phyloP scores from a whole-genome alignment of 2,888 invertebrate species.

The Pseudococcus jackbeardsleyi region DNA sequence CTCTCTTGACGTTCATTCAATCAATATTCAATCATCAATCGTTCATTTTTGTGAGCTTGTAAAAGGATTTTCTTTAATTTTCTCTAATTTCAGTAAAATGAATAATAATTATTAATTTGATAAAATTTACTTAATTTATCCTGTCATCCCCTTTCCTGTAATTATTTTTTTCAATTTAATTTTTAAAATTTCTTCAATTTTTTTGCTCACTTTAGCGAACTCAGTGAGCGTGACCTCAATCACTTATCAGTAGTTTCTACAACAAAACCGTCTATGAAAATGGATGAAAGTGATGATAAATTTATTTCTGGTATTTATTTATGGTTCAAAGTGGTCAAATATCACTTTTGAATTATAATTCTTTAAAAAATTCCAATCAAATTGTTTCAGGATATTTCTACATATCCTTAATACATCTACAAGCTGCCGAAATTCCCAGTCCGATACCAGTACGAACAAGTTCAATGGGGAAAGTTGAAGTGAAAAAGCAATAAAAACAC shows the following conservation, averaged over 20 bases:
- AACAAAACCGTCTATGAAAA: background rate
- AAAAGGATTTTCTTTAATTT: no score
- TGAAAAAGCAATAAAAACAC: constrained; percentile 33
- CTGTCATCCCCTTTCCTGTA: no score
- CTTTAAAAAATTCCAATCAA: background rate
- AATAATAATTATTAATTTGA: no score
- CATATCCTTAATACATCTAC: background rate
- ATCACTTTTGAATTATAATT: constrained; percentile 11
- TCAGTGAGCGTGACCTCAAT: background rate
- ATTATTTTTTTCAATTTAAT: no score
- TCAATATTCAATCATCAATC: no score
- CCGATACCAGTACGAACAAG: background rate
- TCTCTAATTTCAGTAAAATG: no score
- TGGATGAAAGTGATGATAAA: background rate
- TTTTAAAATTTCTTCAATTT: no score
- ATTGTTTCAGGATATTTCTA: background rate
- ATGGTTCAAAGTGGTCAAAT: constrained; percentile 7
- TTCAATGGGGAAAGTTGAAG: background rate
- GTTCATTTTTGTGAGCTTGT: no score
- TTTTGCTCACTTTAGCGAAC: no score
- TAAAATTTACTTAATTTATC: no score
- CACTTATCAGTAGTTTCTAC: background rate
- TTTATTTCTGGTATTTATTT: background rate
- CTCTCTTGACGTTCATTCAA: no score
- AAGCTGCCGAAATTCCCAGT: background rate